These are phyloP conservation scores for Pseudopipra pipra DNA, from an alignment of 2,113 vertebrate genomes.

Conservation along the genomic window DNA sequence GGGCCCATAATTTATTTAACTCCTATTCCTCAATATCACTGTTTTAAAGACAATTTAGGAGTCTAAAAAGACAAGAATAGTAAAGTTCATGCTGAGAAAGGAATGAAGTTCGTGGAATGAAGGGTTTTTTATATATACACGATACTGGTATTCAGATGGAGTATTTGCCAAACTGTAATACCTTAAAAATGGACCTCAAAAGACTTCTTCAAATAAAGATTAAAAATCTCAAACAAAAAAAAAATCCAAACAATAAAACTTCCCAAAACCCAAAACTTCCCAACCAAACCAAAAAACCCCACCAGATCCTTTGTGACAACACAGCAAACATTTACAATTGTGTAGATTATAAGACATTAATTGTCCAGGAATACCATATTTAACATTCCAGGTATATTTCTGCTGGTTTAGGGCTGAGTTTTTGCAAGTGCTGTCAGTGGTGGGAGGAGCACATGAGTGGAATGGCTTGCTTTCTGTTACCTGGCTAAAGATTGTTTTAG, in stretches of 20 bases:
- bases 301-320: not conserved
- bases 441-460: not conserved
- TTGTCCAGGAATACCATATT: not conserved
- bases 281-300: not conserved
- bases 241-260: not conserved
- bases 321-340: not conserved
- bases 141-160: not conserved
- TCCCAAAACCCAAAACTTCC: not conserved
- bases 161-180: not conserved
- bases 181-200: not conserved
- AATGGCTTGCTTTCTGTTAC: not conserved
- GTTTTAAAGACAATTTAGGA: not conserved
- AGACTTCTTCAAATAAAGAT: not conserved
- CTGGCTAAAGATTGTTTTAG: not conserved
- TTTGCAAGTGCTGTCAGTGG: rapidly evolving
- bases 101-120: not conserved
- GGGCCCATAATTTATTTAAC: not conserved
- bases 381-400: not conserved
- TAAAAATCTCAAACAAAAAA: not conserved
- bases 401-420: not conserved
- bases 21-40: not conserved
- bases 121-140: not conserved
- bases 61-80: not conserved
- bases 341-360: not conserved
- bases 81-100: not conserved